A percentile compares a stretch with the other conserved stretches of the same genome.
phyloP scores from a whole-genome alignment of 2,113 vertebrate genomes.

The Laterallus jamaicensis region DNA sequence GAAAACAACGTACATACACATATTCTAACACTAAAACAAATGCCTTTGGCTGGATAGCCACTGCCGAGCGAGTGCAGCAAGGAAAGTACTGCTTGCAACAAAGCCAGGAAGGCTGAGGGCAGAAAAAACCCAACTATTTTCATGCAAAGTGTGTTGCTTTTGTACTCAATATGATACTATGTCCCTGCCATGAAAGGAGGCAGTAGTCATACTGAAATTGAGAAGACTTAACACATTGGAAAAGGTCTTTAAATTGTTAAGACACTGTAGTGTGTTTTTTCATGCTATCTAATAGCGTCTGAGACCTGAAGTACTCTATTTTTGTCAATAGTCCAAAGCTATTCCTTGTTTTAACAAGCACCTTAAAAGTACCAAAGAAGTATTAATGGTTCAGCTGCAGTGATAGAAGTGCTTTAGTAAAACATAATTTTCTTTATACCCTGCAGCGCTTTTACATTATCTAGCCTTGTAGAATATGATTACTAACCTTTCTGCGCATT shows the following conservation, averaged over 20 bases:
- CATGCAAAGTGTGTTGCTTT: neutral
- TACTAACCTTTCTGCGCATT: slow-evolving; percentile 22
- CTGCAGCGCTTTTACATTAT: neutral
- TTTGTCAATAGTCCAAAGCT: neutral
- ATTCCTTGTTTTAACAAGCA: slow-evolving; percentile 40
- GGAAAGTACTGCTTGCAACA: slow-evolving; percentile 46
- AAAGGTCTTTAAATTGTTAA: slow-evolving; percentile 8
- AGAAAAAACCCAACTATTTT: neutral
- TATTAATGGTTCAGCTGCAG: slow-evolving; percentile 45
- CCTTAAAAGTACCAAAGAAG: slow-evolving; percentile 64
- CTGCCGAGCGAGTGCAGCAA: slow-evolving; percentile 64
- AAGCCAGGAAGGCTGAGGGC: neutral
- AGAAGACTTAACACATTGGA: neutral
- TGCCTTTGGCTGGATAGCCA: neutral
- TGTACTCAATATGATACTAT: neutral
- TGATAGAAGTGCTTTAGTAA: slow-evolving; percentile 19
- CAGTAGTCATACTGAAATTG: neutral
- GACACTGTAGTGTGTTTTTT: neutral
- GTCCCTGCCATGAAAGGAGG: neutral
- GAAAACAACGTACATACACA: slow-evolving; percentile 85
- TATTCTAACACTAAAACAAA: slow-evolving; percentile 77
- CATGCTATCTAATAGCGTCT: neutral
- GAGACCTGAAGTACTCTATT: neutral
- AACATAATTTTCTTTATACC: neutral
- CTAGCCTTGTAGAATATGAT: slow-evolving; percentile 47